Conservation (phyloP, 2,888 invertebrate genomes). For the Tyria jacobaeae region DNA sequence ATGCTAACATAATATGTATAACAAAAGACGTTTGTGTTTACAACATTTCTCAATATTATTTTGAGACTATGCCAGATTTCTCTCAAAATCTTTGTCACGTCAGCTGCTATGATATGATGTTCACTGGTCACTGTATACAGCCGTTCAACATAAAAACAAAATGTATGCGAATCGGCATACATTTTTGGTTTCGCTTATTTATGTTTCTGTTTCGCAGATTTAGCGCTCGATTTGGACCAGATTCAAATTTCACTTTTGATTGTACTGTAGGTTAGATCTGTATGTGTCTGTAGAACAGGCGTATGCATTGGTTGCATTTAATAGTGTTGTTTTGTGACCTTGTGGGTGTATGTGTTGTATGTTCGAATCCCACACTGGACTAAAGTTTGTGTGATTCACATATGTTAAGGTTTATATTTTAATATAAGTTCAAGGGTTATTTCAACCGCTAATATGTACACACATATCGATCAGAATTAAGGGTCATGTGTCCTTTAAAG, state of each 20-base stretch:
- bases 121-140: not conserved
- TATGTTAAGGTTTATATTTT: too few relatives aligned
- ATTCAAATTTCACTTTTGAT: not conserved
- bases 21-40: not conserved
- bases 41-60: not conserved
- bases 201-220: not conserved
- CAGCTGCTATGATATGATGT: too few relatives aligned
- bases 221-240: not conserved
- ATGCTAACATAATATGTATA: too few relatives aligned
- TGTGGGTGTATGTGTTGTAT: too few relatives aligned
- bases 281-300: too few relatives aligned
- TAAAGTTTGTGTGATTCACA: too few relatives aligned
- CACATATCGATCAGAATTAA: slow-evolving; percentile 5
- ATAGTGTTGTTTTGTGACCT: not conserved
- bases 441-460: slow-evolving; percentile 10
- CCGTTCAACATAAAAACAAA: not conserved
- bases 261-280: not conserved
- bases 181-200: not conserved
- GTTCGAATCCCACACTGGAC: too few relatives aligned
- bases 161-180: too few relatives aligned
- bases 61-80: not conserved
- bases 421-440: too few relatives aligned
- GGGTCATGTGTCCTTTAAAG: not conserved
- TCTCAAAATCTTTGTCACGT: not conserved
- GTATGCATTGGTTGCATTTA: too few relatives aligned